Evolutionary conservation across 2,113 vertebrate genomes (phyloP), one percentile per base, ranked within the genome.

Genomic region (Apodemus speciosus): DNA sequence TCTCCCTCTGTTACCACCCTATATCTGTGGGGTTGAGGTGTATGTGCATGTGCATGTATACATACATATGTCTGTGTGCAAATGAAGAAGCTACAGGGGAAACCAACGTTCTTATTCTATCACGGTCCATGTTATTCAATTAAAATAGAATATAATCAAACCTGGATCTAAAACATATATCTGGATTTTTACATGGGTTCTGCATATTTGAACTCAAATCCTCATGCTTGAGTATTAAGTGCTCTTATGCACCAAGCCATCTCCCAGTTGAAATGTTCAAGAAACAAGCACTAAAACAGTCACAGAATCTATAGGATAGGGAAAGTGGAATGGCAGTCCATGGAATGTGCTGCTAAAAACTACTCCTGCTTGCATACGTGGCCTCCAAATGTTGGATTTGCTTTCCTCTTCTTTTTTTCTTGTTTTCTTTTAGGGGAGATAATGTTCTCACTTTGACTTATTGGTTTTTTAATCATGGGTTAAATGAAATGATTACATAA

Each of bases 361-460:
- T 27, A 94, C 75, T 56, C 30, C 3, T 76, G 56, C 95, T 66
- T 76, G 27, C 25, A 76, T 60, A 90, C 38, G 43, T 46, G 51
- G 11, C 16, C 35, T 72, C 56, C 75, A 86, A 87, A 80, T 73
- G 51, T 81, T 69, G 23, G 7, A 35, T 84, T 87, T 32, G 16
- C 15, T 53, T 49, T 62, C 20, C 21, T 85, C 2, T 60, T 49
- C 32, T 76, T 38, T 80, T 9, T 49, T 38, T 71, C 27, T 66
- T 14, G 9, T 66, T 30, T 77, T 51, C 77, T 73, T 40, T 66
- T 43, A 15, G 10, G 43, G 43, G 40, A 92, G 15, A 90, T 71
- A 90, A 85, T 64, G 91, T 62, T 30, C 27, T 91, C n/a, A 49
- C 6, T 86, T 91, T 83, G n/a, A 84, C 89, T 91, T 66, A 92